Percentiles rank a stretch among this genome's conserved stretches.
phyloP scores from a whole-genome alignment of 2,113 vertebrate genomes.

The Saiga tatarica region DNA sequence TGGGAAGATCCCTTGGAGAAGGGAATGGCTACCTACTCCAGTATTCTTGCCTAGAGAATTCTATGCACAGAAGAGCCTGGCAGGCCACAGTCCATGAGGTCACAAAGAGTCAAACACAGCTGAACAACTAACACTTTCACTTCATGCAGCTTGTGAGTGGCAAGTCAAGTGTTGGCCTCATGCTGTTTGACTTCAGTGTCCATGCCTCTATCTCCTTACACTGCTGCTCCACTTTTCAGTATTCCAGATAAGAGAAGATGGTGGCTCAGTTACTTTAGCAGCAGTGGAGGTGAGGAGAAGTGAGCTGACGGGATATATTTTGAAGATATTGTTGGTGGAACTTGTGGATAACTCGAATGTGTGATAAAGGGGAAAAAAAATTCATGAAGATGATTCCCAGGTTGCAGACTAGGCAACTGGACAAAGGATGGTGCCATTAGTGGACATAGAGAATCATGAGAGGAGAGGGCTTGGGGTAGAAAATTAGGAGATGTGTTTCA shows the following conservation, averaged over 20 bases:
- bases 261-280: no score
- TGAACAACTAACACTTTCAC: background rate
- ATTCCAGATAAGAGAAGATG: background rate
- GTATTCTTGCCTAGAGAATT: background rate
- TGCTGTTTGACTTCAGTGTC: background rate
- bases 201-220: rapidly evolving
- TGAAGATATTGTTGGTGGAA: background rate
- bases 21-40: background rate
- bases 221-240: background rate
- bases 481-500: background rate
- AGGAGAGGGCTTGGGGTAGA: background rate
- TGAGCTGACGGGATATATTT: background rate
- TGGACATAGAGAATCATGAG: background rate
- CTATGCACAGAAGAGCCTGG: background rate
- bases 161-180: background rate
- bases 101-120: background rate
- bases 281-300: background rate
- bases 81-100: background rate
- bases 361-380: background rate
- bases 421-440: background rate
- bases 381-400: background rate
- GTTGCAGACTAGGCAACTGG: background rate
- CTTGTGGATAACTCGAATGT: background rate
- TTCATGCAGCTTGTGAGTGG: background rate
- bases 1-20: background rate